A percentile compares a stretch with the other conserved stretches of the same genome.
phyloP scores from a whole-genome alignment of 1,140 invertebrate species.

The Cydia splendana region DNA sequence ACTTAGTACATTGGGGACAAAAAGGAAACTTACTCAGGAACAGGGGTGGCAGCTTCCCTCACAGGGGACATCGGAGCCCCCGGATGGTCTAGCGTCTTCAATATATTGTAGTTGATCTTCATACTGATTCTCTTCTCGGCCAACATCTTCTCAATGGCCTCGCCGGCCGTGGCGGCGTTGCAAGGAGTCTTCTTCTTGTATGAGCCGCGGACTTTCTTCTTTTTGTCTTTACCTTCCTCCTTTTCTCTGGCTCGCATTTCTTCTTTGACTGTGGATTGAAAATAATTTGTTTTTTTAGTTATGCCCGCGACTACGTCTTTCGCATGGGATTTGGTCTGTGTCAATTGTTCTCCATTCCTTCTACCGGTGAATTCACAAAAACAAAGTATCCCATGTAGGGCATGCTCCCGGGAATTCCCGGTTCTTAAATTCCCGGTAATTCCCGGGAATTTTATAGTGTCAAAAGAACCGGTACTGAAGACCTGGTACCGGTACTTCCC shows the following conservation, averaged over 20 bases:
- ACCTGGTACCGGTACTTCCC: too few species aligned
- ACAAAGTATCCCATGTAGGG: too few species aligned
- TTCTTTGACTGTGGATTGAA: constrained; percentile 85
- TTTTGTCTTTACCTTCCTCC: constrained; percentile 90
- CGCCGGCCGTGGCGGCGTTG: constrained; percentile 89
- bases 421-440: too few species aligned
- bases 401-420: too few species aligned
- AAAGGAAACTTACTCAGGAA: constrained; percentile 50
- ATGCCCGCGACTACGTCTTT: too few species aligned
- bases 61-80: constrained; percentile 66
- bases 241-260: constrained; percentile 86
- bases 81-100: constrained; percentile 87
- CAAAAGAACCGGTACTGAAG: too few species aligned
- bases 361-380: too few species aligned
- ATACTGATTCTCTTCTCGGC: constrained; percentile 96
- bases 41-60: constrained; percentile 40
- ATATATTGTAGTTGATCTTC: constrained; percentile 98
- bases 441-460: too few species aligned
- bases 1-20: too few species aligned
- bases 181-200: constrained; percentile 82
- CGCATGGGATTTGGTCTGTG: too few species aligned
- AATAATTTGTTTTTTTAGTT: background rate
- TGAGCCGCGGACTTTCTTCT: constrained; percentile 81
- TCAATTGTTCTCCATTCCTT: too few species aligned
- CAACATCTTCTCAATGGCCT: constrained; percentile 97